These are phyloP conservation scores for Calidris pygmaea DNA, from an alignment of 2,113 vertebrate species.

Conservation along the genomic window DNA sequence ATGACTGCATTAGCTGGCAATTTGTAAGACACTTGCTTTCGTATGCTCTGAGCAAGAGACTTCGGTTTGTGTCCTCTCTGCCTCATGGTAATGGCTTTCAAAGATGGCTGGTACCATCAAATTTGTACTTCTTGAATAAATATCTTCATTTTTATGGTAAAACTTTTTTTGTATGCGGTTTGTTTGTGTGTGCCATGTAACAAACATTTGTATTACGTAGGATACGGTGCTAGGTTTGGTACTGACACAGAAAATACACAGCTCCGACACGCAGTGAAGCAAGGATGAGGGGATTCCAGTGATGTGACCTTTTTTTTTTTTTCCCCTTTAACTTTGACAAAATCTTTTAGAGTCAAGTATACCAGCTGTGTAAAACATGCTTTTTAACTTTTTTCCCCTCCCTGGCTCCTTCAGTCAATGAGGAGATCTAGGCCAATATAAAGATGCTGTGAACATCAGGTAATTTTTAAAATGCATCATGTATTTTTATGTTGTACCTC, in stretches of 20 bases:
- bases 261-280: not conserved
- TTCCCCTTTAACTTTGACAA: not conserved
- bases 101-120: slow-evolving; percentile 76
- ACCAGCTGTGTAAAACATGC: not conserved
- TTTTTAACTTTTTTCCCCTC: not conserved
- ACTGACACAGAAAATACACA: not conserved
- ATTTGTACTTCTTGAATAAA: slow-evolving; percentile 78
- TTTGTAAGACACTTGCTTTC: slow-evolving; percentile 10
- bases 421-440: not conserved
- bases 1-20: not conserved
- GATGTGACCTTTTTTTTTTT: not conserved
- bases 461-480: not conserved
- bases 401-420: not conserved
- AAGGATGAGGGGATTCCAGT: not conserved
- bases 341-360: not conserved
- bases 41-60: slow-evolving; percentile 41
- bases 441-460: not conserved
- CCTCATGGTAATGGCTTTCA: slow-evolving; percentile 72
- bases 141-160: slow-evolving; percentile 72
- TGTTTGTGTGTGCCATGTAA: slow-evolving; percentile 6
- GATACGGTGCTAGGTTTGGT: not conserved
- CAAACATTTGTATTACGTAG: rapidly evolving
- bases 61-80: slow-evolving; percentile 54
- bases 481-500: not conserved
- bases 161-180: not conserved